Base-by-base conservation (phyloP, 2,888 invertebrate genomes). In the Neocrepidodera transversa region DNA sequence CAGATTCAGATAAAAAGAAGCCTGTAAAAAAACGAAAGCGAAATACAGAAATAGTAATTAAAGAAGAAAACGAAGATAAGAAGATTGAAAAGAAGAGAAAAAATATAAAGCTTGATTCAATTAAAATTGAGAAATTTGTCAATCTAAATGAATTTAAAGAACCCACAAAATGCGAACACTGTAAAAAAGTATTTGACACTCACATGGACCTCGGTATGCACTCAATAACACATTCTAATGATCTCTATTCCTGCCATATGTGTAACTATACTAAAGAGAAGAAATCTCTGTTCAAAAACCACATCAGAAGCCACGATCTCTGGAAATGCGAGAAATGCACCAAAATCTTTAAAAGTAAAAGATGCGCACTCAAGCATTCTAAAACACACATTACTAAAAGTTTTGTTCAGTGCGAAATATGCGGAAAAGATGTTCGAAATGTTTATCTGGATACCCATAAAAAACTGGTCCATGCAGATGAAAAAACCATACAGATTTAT, bases 341-440 rank as follows among this genome's bases (percentile, higher is more conserved):
- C 0, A 84, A 83, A 67, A 76, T 80, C 0, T 85, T 83, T 58
- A 71, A 76, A 0, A 58, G 80, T 42, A 80, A 81, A 60, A 82
- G 82, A 26, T 83, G 83, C 71, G 82, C 84, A 17, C 79, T 81
- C 16, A 78, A 78, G 28, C 78, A 78, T 58, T 77, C 77, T 58
- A 72, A 77, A 55, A 76, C 74, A 53, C 85, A 85, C 62, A 82
- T 82, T 0, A 83, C 84, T 0, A 84, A 84, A 58, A 84, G 83
- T 48, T 76, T 78, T 16, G 77, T 76, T 40, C 74, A 74, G 48
- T 79, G 84, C 62, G 81, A 82, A 42, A 80, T 83, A 42, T 84
- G 84, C 63, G 83, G 83, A 32, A 83, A 83, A 64, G 81, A 82
- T 20, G 83, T 83, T 54, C 82, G 62, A 30, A 62, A 35, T 26